Conservation (phyloP, 2,888 invertebrate species). For the Clostera curtula region DNA sequence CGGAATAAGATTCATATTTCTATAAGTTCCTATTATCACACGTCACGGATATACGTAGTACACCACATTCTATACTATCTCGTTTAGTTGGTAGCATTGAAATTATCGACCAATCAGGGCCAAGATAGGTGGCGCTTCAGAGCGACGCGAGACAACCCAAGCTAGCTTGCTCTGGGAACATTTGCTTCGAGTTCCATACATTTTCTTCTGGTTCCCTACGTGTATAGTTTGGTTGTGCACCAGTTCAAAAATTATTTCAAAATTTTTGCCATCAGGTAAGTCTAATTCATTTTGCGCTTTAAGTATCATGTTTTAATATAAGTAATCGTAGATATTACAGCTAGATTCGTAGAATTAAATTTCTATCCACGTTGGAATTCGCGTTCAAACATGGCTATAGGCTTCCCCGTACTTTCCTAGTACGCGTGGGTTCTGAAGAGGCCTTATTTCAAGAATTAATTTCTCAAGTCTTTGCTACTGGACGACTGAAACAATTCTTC, state of each 20-base stretch:
- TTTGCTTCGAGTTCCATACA: constrained; percentile 74
- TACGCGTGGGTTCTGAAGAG: constrained; percentile 70
- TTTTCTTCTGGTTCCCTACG: constrained; percentile 75
- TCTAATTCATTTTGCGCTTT: constrained; percentile 53
- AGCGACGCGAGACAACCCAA: constrained; percentile 69
- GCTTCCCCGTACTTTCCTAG: constrained; percentile 68
- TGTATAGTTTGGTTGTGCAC: constrained; percentile 74
- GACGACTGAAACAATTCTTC: constrained; percentile 64
- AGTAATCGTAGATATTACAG: constrained; percentile 42
- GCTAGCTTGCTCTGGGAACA: constrained; percentile 70
- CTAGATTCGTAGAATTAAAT: constrained; percentile 45
- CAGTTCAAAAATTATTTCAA: constrained; percentile 73
- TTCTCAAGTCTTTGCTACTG: constrained; percentile 69
- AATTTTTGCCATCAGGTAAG: constrained; percentile 75
- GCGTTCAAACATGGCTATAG: constrained; percentile 72
- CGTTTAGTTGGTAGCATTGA: constrained; percentile 52
- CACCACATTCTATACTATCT: constrained; percentile 39
- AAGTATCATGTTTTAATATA: constrained; percentile 46
- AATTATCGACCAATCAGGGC: constrained; percentile 47
- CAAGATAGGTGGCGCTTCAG: constrained; percentile 60
- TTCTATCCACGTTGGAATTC: constrained; percentile 72
- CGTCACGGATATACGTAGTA: constrained; percentile 72
- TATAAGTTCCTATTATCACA: constrained; percentile 17
- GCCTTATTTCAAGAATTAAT: constrained; percentile 70
- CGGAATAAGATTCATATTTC: constrained; percentile 26